Evolutionary conservation across 2,113 vertebrate genomes (phyloP).

Genomic region (Thamnophis sirtalis): DNA sequence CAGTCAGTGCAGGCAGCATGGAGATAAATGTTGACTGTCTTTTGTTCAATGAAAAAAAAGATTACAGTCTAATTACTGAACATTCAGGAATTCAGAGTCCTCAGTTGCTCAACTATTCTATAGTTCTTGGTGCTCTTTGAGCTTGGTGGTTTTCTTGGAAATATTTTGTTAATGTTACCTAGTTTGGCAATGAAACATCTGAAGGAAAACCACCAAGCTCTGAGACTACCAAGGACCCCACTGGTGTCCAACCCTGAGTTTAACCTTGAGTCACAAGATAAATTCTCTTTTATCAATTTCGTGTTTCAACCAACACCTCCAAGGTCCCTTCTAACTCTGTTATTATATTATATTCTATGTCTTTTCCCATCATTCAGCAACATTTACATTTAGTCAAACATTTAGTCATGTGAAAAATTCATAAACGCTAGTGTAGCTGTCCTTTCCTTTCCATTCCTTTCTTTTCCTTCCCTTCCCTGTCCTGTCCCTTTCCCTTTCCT

Average conservation of each 20-base stretch:
- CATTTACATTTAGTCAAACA: neutral
- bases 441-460: neutral
- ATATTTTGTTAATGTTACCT: neutral
- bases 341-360: neutral
- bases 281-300: neutral
- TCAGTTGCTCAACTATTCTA: neutral
- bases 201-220: neutral
- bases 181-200: neutral
- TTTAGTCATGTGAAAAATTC: neutral
- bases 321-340: too few relatives aligned
- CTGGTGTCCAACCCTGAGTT: neutral
- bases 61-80: neutral
- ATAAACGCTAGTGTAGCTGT: neutral
- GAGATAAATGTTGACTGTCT: neutral
- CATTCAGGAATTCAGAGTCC: neutral
- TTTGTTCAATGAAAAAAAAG: neutral
- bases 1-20: neutral
- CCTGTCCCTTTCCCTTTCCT: rapidly evolving
- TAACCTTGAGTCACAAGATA: neutral
- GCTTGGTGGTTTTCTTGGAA: neutral
- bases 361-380: neutral
- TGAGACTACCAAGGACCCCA: neutral
- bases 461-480: too few relatives aligned
- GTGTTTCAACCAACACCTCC: neutral
- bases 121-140: neutral